phyloP scores from a whole-genome alignment of 2,888 invertebrate genomes.

The Ormyrus thymus region DNA sequence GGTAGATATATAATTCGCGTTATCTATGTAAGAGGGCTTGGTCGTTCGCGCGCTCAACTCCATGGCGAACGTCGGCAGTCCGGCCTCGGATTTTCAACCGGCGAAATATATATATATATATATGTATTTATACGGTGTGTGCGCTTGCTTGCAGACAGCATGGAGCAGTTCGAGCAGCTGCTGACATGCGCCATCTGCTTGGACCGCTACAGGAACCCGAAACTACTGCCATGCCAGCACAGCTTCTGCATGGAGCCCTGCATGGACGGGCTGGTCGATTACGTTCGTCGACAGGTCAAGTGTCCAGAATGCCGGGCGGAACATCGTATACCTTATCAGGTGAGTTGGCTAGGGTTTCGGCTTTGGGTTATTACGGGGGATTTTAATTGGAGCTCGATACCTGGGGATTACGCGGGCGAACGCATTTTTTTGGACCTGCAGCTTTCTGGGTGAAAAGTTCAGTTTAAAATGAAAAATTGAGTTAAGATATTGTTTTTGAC shows the following conservation, averaged over 20 bases:
- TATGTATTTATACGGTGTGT: no score
- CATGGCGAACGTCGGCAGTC: background rate
- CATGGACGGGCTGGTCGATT: conserved; percentile 97
- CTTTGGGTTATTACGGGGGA: no score
- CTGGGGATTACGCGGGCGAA: no score
- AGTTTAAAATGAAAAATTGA: no score
- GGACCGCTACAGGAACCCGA: conserved; percentile 98
- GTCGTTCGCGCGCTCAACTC: no score
- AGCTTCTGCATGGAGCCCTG: conserved; percentile 99
- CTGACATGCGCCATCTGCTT: conserved; percentile 98
- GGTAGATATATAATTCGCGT: conserved; percentile 48
- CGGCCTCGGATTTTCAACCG: background rate
- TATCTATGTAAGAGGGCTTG: conserved; percentile 30
- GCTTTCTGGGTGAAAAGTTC: no score
- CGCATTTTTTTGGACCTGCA: no score
- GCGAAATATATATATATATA: background rate
- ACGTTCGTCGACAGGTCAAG: conserved; percentile 95
- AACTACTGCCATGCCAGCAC: conserved; percentile 99
- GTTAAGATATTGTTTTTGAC: no score
- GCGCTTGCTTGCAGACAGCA: conserved; percentile 73
- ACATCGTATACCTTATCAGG: conserved; percentile 96
- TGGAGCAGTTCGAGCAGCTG: conserved; percentile 98
- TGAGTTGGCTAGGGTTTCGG: conserved; percentile 68
- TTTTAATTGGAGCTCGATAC: no score
- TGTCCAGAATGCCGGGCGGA: conserved; percentile 99